These are phyloP conservation scores for Myripristis jacobus DNA, from an alignment of 2,797 vertebrate genomes.

Conservation along the genomic window DNA sequence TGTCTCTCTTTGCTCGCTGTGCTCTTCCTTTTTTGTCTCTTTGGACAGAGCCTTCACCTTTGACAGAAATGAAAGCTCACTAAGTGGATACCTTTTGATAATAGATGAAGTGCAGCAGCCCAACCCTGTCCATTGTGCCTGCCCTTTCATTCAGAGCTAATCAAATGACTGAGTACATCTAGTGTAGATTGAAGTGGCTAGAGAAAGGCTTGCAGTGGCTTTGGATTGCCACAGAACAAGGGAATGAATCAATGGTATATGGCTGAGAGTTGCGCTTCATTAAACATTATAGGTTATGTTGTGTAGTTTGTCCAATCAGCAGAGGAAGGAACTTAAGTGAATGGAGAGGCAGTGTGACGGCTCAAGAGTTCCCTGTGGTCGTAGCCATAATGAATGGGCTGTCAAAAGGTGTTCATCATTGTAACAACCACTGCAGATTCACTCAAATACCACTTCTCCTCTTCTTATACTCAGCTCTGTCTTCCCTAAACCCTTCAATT, in stretches of 20 bases:
- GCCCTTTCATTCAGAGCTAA: constrained; percentile 63
- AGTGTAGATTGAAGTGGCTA: constrained; percentile 19
- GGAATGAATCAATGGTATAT: constrained; percentile 60
- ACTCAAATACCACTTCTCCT: not conserved
- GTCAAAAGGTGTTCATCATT: constrained; percentile 25
- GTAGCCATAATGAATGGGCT: constrained; percentile 4
- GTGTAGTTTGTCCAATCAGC: constrained; percentile 4
- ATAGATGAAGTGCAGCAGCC: constrained; percentile 40
- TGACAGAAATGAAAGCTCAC: constrained; percentile 28
- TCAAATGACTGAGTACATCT: constrained; percentile 61
- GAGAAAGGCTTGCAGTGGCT: constrained; percentile 40
- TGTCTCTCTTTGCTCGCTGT: too few species aligned
- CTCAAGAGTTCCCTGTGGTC: not conserved
- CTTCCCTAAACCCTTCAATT: not conserved
- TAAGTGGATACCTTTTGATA: constrained; percentile 51
- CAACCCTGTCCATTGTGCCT: constrained; percentile 28
- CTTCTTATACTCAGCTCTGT: not conserved
- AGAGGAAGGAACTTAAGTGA: constrained; percentile 20
- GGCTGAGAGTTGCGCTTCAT: constrained; percentile 16
- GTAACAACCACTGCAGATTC: not conserved
- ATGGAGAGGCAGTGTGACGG: not conserved
- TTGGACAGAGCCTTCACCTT: constrained; percentile 25
- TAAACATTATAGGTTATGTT: not conserved
- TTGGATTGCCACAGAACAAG: constrained; percentile 54
- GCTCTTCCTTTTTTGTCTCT: not conserved